phyloP scores from a whole-genome alignment of 1,140 invertebrate genomes.

The Trialeurodes vaporariorum region DNA sequence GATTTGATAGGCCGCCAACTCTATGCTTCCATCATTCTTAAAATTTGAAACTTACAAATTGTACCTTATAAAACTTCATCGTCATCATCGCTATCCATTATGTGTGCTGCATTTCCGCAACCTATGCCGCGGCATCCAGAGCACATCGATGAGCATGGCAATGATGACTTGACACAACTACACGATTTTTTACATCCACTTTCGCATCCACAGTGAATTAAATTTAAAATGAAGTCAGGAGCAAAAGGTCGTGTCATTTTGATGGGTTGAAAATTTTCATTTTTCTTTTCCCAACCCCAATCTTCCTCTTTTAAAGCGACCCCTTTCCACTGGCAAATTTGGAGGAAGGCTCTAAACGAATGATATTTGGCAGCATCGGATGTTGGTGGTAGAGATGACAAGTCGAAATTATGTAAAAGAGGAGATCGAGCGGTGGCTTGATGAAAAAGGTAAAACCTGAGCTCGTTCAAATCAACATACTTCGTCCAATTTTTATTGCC shows the following conservation, averaged over 20 bases:
- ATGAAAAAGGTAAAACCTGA: neutral
- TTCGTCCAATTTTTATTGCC: no score
- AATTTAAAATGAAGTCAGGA: neutral
- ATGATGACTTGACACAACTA: neutral
- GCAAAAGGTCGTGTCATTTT: neutral
- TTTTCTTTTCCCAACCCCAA: neutral
- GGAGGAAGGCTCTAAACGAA: neutral
- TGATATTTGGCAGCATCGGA: neutral
- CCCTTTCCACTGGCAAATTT: neutral
- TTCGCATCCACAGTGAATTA: neutral
- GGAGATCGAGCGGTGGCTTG: neutral
- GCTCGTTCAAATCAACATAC: neutral
- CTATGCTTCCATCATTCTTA: no score
- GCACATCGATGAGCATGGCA: neutral
- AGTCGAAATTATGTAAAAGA: neutral
- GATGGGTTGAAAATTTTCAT: neutral
- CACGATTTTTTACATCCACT: neutral
- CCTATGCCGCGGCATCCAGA: no score
- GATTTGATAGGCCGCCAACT: no score
- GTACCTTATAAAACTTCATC: no score
- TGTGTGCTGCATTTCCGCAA: no score
- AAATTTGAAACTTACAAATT: no score
- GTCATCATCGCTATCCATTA: no score
- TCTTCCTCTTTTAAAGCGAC: neutral
- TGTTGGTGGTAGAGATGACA: no score